Evolutionary conservation across 1,140 invertebrate species (phyloP).

Genomic region (Mercenaria mercenaria): DNA sequence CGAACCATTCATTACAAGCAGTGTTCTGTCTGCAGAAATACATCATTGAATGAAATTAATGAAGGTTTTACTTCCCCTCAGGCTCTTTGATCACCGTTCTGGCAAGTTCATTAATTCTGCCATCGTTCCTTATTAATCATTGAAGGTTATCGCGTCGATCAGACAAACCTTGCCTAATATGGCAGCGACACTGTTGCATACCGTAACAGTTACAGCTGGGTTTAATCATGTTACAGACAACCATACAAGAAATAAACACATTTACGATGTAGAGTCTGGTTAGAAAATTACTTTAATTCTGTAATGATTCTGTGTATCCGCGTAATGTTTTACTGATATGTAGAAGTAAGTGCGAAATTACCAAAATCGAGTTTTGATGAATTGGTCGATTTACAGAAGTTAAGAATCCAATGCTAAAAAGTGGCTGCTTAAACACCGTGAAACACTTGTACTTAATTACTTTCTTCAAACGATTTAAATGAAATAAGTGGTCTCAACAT

Average conservation of each 20-base stretch:
- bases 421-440: no score
- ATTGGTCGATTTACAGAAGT: no score
- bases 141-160: not conserved
- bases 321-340: no score
- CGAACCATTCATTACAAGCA: no score
- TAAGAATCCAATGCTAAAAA: no score
- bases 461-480: no score
- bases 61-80: not conserved
- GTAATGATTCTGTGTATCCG: not conserved
- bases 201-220: not conserved
- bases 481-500: no score
- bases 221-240: not conserved
- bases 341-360: no score
- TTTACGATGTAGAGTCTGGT: slow-evolving; percentile 6
- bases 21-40: no score
- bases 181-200: not conserved
- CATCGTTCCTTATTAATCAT: slow-evolving; percentile 41
- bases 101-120: slow-evolving; percentile 36
- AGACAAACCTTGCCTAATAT: not conserved
- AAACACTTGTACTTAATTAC: no score
- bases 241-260: slow-evolving; percentile 6
- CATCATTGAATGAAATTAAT: slow-evolving; percentile 21
- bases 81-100: not conserved
- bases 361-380: no score
- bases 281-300: not conserved